A percentile compares a stretch with the other conserved stretches of the same genome.
These are phyloP conservation scores for Phortica okadai DNA, from an alignment of 2,888 invertebrate species.

Conservation along the genomic window DNA sequence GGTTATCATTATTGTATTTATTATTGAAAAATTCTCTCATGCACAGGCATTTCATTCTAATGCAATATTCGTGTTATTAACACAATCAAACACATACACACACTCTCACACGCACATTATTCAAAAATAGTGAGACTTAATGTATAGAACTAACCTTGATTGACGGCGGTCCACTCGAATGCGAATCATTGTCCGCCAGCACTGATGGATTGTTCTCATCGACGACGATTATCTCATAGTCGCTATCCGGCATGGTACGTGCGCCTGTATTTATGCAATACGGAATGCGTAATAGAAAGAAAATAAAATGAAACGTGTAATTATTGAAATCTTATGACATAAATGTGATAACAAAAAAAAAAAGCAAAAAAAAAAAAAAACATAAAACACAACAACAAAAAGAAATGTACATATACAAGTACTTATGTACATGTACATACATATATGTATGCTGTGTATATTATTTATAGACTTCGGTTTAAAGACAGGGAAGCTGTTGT, in stretches of 20 bases:
- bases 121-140: background rate
- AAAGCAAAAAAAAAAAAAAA: slow-evolving; percentile 13
- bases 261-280: slow-evolving; percentile 62
- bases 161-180: slow-evolving; percentile 85
- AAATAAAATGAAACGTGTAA: background rate
- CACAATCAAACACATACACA: slow-evolving; percentile 2
- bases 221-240: slow-evolving; percentile 92
- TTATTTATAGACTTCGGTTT: too few relatives aligned
- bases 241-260: slow-evolving; percentile 83
- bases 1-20: too few relatives aligned
- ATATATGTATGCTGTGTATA: background rate
- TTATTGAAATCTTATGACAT: background rate
- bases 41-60: too few relatives aligned
- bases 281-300: background rate
- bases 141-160: slow-evolving; percentile 83
- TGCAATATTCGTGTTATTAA: too few relatives aligned
- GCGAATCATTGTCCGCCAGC: slow-evolving; percentile 87
- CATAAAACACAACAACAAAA: background rate
- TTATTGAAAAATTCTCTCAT: too few relatives aligned
- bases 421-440: background rate
- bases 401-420: background rate
- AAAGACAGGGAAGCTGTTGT: too few relatives aligned
- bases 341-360: slow-evolving; percentile 9
- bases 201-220: slow-evolving; percentile 92
- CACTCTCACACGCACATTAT: background rate